Conservation (phyloP, 2,797 vertebrate species). For the Tangara arthus region DNA sequence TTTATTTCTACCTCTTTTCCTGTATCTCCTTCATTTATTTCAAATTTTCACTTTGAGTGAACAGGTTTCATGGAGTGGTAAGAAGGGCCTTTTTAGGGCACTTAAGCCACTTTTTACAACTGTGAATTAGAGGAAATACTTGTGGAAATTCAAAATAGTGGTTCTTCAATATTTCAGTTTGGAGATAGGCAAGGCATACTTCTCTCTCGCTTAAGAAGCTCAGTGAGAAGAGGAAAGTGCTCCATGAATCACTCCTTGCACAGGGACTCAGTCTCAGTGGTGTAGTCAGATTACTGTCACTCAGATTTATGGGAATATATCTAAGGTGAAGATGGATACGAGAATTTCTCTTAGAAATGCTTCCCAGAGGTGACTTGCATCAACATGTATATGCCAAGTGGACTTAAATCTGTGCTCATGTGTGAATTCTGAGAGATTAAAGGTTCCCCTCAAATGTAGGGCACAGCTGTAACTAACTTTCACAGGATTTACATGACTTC, state of each 20-base stretch:
- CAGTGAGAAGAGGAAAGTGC: not conserved
- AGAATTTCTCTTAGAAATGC: not conserved
- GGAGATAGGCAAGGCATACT: not conserved
- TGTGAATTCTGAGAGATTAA: not conserved
- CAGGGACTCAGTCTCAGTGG: not conserved
- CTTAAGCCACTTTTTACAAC: not conserved
- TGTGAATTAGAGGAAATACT: not conserved
- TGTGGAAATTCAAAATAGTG: not conserved
- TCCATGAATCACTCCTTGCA: not conserved
- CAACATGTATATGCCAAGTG: not conserved
- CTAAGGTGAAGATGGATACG: not conserved
- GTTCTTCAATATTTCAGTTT: not conserved
- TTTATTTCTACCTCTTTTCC: not conserved
- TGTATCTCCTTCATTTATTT: not conserved
- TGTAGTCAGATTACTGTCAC: not conserved
- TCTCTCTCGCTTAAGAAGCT: not conserved
- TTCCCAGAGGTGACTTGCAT: not conserved
- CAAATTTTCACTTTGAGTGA: not conserved
- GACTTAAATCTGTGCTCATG: not conserved
- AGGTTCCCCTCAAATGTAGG: not conserved
- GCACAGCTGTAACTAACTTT: not conserved
- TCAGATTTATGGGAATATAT: not conserved
- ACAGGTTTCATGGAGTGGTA: not conserved
- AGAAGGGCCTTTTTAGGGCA: not conserved
- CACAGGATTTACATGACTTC: not conserved